Evolutionary conservation across 2,888 invertebrate genomes (phyloP).

Genomic region (Tiphia femorata): DNA sequence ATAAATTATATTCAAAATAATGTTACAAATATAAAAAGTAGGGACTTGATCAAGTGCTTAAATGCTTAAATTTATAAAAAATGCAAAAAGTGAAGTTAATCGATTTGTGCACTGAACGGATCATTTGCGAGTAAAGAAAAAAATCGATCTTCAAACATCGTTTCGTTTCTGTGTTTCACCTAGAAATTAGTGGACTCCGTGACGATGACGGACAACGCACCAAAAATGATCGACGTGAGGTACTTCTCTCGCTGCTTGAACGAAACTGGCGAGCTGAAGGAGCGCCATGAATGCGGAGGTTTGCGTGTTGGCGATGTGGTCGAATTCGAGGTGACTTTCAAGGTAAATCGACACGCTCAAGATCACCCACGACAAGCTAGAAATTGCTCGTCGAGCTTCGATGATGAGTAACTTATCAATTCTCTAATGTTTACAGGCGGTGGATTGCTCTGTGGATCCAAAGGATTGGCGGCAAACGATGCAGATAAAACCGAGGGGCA

Average conservation of each 20-base stretch:
- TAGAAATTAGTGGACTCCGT: constrained; percentile 71
- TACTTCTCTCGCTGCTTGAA: constrained; percentile 71
- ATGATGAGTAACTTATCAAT: background rate
- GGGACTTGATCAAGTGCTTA: too few relatives aligned
- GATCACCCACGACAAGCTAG: too few relatives aligned
- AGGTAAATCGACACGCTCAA: too few relatives aligned
- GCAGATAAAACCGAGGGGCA: constrained; percentile 79
- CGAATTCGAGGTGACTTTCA: constrained; percentile 72
- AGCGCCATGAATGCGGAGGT: constrained; percentile 74
- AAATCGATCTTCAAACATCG: background rate
- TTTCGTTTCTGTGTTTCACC: constrained; percentile 2
- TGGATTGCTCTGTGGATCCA: constrained; percentile 73
- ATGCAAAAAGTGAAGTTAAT: too few relatives aligned
- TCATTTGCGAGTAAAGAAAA: background rate
- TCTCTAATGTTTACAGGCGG: constrained; percentile 54
- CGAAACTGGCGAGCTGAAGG: constrained; percentile 56
- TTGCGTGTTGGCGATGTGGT: constrained; percentile 75
- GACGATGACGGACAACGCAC: constrained; percentile 66
- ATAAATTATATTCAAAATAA: too few relatives aligned
- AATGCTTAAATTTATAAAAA: too few relatives aligned
- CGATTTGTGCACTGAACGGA: too few relatives aligned
- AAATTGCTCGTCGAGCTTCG: too few relatives aligned
- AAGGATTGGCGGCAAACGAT: constrained; percentile 71
- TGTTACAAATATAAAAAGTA: too few relatives aligned
- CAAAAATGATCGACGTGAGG: constrained; percentile 71